phyloP scores from a whole-genome alignment of 2,888 invertebrate species.

The Brenthis daphne region DNA sequence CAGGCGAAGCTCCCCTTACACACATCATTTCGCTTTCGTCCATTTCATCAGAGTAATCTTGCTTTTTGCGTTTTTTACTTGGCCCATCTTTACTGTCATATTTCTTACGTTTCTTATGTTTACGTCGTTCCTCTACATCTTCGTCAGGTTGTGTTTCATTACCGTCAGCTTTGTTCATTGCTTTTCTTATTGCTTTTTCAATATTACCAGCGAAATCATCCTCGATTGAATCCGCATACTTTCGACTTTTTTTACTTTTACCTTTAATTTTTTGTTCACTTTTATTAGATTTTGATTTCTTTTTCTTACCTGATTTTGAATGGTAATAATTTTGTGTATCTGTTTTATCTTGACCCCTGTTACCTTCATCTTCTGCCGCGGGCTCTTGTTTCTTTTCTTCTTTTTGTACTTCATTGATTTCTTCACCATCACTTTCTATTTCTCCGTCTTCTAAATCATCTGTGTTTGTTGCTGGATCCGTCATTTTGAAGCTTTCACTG shows the following conservation, averaged over 20 bases:
- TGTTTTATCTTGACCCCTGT: slow-evolving; percentile 43
- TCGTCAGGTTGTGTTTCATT: slow-evolving; percentile 67
- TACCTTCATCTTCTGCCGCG: slow-evolving; percentile 40
- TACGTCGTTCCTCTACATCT: slow-evolving; percentile 76
- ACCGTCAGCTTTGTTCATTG: slow-evolving; percentile 86
- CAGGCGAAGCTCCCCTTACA: slow-evolving; percentile 89
- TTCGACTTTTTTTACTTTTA: slow-evolving; percentile 77
- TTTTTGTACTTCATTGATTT: slow-evolving; percentile 52
- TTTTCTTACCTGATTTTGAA: slow-evolving; percentile 78
- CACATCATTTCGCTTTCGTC: slow-evolving; percentile 92
- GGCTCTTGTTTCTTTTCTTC: slow-evolving; percentile 55
- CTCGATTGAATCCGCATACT: slow-evolving; percentile 65
- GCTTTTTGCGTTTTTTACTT: slow-evolving; percentile 82
- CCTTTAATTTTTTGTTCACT: slow-evolving; percentile 75
- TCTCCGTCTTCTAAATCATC: slow-evolving; percentile 94
- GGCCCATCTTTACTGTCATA: slow-evolving; percentile 81
- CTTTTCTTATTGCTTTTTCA: slow-evolving; percentile 89
- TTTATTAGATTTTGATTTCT: slow-evolving; percentile 75
- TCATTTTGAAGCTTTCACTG: slow-evolving; percentile 67
- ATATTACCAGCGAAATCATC: slow-evolving; percentile 91
- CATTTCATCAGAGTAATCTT: slow-evolving; percentile 81
- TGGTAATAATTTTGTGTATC: slow-evolving; percentile 63
- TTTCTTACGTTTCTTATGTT: slow-evolving; percentile 82
- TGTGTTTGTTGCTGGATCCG: slow-evolving; percentile 55
- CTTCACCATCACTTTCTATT: slow-evolving; percentile 86